Evolutionary conservation across 1,140 invertebrate species (phyloP), one percentile per base, ranked within the genome.

Genomic region (Cheumatopsyche charites): DNA sequence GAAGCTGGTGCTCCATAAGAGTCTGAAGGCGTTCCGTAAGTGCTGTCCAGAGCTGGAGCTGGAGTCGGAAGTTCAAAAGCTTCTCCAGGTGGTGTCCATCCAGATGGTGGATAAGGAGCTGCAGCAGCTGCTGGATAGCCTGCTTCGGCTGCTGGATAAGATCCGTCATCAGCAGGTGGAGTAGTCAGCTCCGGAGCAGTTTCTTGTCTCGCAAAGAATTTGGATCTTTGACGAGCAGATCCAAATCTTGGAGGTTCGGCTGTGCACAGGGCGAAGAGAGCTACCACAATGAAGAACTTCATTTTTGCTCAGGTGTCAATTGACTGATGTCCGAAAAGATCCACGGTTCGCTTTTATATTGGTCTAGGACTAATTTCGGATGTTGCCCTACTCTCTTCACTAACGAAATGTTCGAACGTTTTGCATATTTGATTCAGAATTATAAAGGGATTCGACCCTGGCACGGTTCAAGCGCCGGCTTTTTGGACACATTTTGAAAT

Each of bases 1-100:
- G 78, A 77, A 19, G 79, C 72, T 7, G 83, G 83, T 19, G 81
- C 79, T 55, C 79, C 81, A 72, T 84, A 84, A 73, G 79, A 82
- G 45, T 80, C 76, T 26, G 76, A 79, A 15, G 83, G 83, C 0
- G 80, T 71, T 13, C 82, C 83, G 7, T 84, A 84, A 15, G 78
- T 78, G 0, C 79, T 79, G 3, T 78, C 71, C 0, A 82, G 83
- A 5, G 79, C 79, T 12, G 74, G 45, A 0, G 75, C 63, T 0
- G 79, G 78, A 15, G 79, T 66, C 25, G 83, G 83, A 0, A 84
- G 73, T 5, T 80, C 79, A 65, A 85, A 82, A 52, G 78, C 79
- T 45, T 78, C 81, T 9, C 74, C 74, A 0, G 76, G 62, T 0
- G 82, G 83, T 61, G 75, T 79, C 72, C 77, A 83, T 15, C 83